These are phyloP conservation scores for Eueremaeus valkanovi DNA, from an alignment of 2,888 invertebrate genomes.

Conservation along the genomic window DNA sequence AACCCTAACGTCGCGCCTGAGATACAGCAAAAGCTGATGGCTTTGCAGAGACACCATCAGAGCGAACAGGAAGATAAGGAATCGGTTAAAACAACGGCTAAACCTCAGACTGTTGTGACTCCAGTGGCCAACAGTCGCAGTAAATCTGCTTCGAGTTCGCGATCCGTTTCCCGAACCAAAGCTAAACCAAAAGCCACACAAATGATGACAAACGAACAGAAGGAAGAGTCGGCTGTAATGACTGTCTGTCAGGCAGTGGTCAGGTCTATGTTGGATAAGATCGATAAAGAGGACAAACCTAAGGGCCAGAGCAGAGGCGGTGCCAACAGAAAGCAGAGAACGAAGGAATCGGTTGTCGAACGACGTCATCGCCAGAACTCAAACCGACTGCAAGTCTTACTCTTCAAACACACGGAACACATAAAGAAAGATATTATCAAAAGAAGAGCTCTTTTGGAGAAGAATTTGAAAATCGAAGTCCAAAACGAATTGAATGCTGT, in stretches of 20 bases:
- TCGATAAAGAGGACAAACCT: constrained; percentile 52
- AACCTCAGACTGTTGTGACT: background rate
- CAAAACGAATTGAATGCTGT: constrained; percentile 35
- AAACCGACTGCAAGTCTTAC: constrained; percentile 55
- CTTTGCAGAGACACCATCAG: constrained; percentile 76
- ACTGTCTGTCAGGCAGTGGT: constrained; percentile 51
- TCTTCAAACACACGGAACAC: constrained; percentile 58
- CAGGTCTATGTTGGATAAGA: constrained; percentile 52
- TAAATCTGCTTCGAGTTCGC: constrained; percentile 23
- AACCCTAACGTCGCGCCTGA: constrained; percentile 79
- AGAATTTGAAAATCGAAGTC: constrained; percentile 82
- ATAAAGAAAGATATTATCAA: constrained; percentile 89
- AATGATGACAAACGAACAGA: constrained; percentile 49
- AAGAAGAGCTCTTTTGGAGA: constrained; percentile 77
- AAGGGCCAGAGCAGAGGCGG: background rate
- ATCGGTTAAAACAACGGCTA: background rate
- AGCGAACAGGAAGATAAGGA: constrained; percentile 57
- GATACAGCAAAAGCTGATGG: constrained; percentile 83
- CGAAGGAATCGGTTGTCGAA: constrained; percentile 49
- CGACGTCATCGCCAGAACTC: constrained; percentile 42
- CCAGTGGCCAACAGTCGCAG: background rate
- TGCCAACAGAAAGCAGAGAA: background rate
- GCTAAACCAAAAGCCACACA: constrained; percentile 41
- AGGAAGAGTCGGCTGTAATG: constrained; percentile 48
- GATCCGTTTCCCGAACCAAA: constrained; percentile 37